A percentile compares a stretch with the other conserved stretches of the same genome.
Evolutionary conservation across 2,888 invertebrate genomes (phyloP).

Genomic region (Auanema sp.): DNA sequence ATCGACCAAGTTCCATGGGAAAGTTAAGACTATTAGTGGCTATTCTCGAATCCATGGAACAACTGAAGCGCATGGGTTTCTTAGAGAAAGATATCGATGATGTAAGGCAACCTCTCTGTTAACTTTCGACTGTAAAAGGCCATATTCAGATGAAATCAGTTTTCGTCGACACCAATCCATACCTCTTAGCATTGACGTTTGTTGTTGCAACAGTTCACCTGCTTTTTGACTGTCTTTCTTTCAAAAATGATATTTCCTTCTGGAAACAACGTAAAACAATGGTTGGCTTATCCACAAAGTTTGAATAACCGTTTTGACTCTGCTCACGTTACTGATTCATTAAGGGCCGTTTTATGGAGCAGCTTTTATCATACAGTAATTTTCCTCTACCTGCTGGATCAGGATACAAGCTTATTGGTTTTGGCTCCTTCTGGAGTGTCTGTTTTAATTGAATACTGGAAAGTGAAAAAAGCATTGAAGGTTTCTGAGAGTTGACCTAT

Average conservation of each 20-base stretch:
- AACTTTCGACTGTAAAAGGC: background rate
- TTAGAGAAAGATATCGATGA: conserved; percentile 92
- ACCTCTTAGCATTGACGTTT: conserved; percentile 84
- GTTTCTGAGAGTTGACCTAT: conserved; percentile 30
- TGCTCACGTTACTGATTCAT: conserved; percentile 4
- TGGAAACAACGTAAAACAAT: conserved; percentile 85
- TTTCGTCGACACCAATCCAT: conserved; percentile 91
- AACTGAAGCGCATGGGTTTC: conserved; percentile 74
- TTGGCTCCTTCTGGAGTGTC: conserved; percentile 83
- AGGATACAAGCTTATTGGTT: conserved; percentile 86
- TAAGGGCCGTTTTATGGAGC: conserved; percentile 79
- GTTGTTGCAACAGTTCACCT: conserved; percentile 90
- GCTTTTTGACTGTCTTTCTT: conserved; percentile 91
- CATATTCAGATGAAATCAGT: conserved; percentile 71
- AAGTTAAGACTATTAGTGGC: conserved; percentile 65
- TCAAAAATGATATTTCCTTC: conserved; percentile 92
- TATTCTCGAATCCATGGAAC: conserved; percentile 64
- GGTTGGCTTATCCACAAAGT: conserved; percentile 78
- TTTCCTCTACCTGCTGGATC: conserved; percentile 87
- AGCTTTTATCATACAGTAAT: conserved; percentile 88
- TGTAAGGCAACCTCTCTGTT: conserved; percentile 63
- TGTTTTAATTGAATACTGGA: conserved; percentile 84
- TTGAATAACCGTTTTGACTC: conserved; percentile 4
- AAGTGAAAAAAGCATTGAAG: conserved; percentile 86
- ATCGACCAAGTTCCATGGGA: conserved; percentile 51